Evolutionary conservation across 2,797 vertebrate species (phyloP).

Genomic region (Enteromius afrohamiltoni): DNA sequence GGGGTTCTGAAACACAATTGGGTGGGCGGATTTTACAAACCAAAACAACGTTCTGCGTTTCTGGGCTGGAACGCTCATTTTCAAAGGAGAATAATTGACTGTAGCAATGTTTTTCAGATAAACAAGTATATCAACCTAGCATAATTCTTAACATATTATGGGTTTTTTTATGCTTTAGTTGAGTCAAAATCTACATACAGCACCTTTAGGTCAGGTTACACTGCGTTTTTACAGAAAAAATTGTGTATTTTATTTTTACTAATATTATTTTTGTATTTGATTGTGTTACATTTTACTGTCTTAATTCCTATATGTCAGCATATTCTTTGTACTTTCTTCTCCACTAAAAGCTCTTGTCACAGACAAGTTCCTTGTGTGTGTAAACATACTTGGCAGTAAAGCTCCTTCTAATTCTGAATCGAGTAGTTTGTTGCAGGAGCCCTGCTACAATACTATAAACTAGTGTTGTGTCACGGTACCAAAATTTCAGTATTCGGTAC

Average conservation of each 20-base stretch:
- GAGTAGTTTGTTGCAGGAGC: not conserved
- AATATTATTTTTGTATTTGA: not conserved
- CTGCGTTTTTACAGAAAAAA: not conserved
- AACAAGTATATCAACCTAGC: too few relatives aligned
- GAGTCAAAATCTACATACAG: too few relatives aligned
- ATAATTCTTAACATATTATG: too few relatives aligned
- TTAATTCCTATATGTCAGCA: not conserved
- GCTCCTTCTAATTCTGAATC: not conserved
- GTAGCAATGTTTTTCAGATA: too few relatives aligned
- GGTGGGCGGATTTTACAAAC: too few relatives aligned
- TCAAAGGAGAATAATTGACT: too few relatives aligned
- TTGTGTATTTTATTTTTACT: not conserved
- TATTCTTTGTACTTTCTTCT: not conserved
- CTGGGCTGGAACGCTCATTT: too few relatives aligned
- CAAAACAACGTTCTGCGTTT: too few relatives aligned
- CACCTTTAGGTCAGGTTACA: not conserved
- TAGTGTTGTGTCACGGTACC: too few relatives aligned
- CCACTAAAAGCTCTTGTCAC: not conserved
- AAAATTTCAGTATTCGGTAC: too few relatives aligned
- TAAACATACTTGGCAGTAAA: not conserved
- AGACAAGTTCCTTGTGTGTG: not conserved
- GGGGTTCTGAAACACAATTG: too few relatives aligned
- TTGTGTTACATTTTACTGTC: not conserved
- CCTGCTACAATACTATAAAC: not conserved
- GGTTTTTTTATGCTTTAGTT: too few relatives aligned